Percentiles rank a stretch among this genome's conserved stretches.
phyloP scores from a whole-genome alignment of 2,888 invertebrate genomes.

The Xanthostigma xanthostigma region DNA sequence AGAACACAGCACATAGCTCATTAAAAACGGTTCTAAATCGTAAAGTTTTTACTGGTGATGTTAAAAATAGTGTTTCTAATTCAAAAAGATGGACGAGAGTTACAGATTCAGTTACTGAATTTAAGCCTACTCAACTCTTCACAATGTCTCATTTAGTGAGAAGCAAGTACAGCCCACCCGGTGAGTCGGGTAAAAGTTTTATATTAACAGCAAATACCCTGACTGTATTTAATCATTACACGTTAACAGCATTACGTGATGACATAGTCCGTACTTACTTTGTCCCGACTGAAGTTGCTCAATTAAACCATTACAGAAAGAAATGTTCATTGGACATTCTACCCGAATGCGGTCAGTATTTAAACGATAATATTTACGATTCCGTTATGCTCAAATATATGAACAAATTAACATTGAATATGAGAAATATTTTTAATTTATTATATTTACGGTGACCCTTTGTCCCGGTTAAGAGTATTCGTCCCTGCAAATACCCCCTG shows the following conservation, averaged over 20 bases:
- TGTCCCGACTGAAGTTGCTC: constrained; percentile 40
- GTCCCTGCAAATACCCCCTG: too few species aligned
- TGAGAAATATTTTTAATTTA: not conserved
- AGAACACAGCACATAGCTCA: too few species aligned
- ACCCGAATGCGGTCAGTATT: constrained; percentile 23
- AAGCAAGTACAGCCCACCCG: constrained; percentile 33
- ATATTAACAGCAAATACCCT: constrained; percentile 46
- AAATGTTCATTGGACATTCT: constrained; percentile 23
- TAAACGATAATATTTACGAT: constrained; percentile 19
- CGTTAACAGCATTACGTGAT: constrained; percentile 41
- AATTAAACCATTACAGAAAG: constrained; percentile 52
- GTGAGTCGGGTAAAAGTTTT: constrained; percentile 57
- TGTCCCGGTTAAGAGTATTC: too few species aligned
- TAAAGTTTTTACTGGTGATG: too few species aligned
- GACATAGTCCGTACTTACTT: constrained; percentile 37
- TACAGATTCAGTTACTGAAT: too few species aligned
- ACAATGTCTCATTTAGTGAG: not conserved
- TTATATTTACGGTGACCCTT: not conserved
- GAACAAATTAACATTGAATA: constrained; percentile 12
- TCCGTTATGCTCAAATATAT: constrained; percentile 19
- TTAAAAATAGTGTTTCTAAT: too few species aligned
- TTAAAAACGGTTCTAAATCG: too few species aligned
- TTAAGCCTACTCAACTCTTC: too few species aligned
- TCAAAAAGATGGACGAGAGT: too few species aligned
- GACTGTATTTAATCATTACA: constrained; percentile 63